These are phyloP conservation scores for Hedya salicella DNA, from an alignment of 2,888 invertebrate species.

Conservation along the genomic window DNA sequence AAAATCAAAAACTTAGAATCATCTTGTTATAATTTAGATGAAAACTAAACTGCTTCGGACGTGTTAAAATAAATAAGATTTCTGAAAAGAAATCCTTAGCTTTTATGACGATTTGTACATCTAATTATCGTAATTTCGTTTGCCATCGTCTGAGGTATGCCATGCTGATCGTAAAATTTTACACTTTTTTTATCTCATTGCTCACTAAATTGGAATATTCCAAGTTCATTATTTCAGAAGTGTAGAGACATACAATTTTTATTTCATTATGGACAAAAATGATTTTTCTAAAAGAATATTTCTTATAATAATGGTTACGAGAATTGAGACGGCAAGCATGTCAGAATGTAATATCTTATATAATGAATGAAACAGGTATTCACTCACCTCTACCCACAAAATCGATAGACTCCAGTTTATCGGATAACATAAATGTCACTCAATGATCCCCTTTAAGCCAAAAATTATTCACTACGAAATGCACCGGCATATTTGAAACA, in stretches of 20 bases:
- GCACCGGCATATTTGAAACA: conserved; percentile 19
- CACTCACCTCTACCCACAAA: conserved; percentile 11
- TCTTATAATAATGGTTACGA: background rate
- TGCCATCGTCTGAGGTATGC: conserved; percentile 21
- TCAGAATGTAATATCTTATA: background rate
- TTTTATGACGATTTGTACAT: conserved; percentile 25
- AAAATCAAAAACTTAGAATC: no score
- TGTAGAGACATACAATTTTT: background rate
- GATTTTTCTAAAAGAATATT: conserved; percentile 2
- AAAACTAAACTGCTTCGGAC: background rate
- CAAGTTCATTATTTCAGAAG: conserved; percentile 21
- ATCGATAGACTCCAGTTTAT: conserved; percentile 3
- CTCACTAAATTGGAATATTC: conserved; percentile 16
- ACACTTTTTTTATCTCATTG: conserved; percentile 27
- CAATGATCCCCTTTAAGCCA: background rate
- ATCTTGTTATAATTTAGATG: background rate
- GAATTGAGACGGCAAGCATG: background rate
- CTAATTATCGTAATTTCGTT: conserved; percentile 29
- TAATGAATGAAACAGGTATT: conserved; percentile 1
- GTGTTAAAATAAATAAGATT: background rate
- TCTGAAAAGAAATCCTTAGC: conserved; percentile 1
- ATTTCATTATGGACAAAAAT: conserved; percentile 3
- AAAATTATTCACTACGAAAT: background rate
- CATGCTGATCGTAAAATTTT: conserved; percentile 28
- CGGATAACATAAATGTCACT: conserved; percentile 12